Evolutionary conservation across 2,113 vertebrate species (phyloP), one percentile per base, ranked within the genome.

Genomic region (Bathybates hornii): DNA sequence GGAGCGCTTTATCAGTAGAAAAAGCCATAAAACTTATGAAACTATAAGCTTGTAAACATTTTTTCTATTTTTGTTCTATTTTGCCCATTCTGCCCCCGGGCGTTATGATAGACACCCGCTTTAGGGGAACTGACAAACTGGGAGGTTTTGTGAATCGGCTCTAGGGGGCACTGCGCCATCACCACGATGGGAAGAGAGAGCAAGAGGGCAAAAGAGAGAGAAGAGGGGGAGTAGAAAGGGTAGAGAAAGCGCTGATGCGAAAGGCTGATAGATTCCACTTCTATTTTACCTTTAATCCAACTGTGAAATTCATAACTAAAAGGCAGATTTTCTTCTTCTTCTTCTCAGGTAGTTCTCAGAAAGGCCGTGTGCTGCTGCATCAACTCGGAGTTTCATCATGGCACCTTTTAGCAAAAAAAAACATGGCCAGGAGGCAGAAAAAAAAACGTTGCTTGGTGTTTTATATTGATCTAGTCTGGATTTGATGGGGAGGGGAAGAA

Each of bases 301-400:
- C 92, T 95, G 95, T 96, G 92, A 95, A 94, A 95, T 95, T 93
- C 84, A 91, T 89, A 93, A 94, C 86, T 91, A 93, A 95, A 93
- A 94, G 89, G 80, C 86, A 82, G 85, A 54, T 57, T 43, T 81
- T 80, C 4, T 85, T 89, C 90, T 92, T 87, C 48, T 83, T 86
- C 52, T 92, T 87, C 85, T 88, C 85, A 91, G 86, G 88, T 92
- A 87, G 54, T 85, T 87, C 89, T 90, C 80, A 88, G 91, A 90
- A 87, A 93, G 80, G 63, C 80, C 19, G 13, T 29, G 79, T 66
- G 71, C 76, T 83, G 87, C 84, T 91, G 81, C 90, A 87, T 87
- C 86, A 91, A 92, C 89, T 66, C 82, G 9, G 68, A 85, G 86
- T 93, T 94, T 93, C 88, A 95, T 93, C 87, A 92, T 89, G 82